Evolutionary conservation across 1,140 invertebrate species (phyloP).

Genomic region (Heliconius eleuchia): DNA sequence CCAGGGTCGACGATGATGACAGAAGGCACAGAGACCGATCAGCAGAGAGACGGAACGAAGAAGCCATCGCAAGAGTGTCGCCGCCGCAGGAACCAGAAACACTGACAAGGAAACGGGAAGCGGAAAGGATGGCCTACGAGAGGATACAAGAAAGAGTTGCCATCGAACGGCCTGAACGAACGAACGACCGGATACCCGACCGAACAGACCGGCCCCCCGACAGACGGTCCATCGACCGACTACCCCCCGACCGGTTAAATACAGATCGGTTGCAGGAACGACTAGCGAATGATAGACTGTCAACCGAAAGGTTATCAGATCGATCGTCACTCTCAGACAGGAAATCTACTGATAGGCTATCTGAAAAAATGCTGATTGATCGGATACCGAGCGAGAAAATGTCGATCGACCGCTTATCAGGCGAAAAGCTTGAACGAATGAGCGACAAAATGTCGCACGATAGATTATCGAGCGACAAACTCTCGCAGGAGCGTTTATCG

Average conservation of each 20-base stretch:
- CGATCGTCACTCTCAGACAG: constrained; percentile 41
- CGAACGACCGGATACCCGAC: constrained; percentile 57
- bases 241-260: constrained; percentile 47
- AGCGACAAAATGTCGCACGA: constrained; percentile 47
- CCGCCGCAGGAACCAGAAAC: constrained; percentile 60
- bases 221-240: constrained; percentile 46
- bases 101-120: constrained; percentile 53
- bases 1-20: constrained; percentile 56
- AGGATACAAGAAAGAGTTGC: constrained; percentile 56
- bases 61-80: constrained; percentile 66
- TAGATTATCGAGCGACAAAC: constrained; percentile 35
- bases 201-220: constrained; percentile 44
- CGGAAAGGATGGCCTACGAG: constrained; percentile 53
- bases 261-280: constrained; percentile 48
- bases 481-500: constrained; percentile 43
- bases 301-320: constrained; percentile 40
- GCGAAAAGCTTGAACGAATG: constrained; percentile 49
- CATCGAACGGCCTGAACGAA: constrained; percentile 55
- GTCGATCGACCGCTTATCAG: constrained; percentile 45
- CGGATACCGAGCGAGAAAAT: constrained; percentile 42
- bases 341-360: constrained; percentile 42
- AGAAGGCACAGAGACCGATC: constrained; percentile 54
- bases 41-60: constrained; percentile 58
- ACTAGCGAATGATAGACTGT: constrained; percentile 39
- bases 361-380: constrained; percentile 40